Evolutionary conservation across 35 echinoderm and acorn worm genomes (phyloP), one percentile per base, ranked within the genome.

Genomic region (Apostichopus japonicus): DNA sequence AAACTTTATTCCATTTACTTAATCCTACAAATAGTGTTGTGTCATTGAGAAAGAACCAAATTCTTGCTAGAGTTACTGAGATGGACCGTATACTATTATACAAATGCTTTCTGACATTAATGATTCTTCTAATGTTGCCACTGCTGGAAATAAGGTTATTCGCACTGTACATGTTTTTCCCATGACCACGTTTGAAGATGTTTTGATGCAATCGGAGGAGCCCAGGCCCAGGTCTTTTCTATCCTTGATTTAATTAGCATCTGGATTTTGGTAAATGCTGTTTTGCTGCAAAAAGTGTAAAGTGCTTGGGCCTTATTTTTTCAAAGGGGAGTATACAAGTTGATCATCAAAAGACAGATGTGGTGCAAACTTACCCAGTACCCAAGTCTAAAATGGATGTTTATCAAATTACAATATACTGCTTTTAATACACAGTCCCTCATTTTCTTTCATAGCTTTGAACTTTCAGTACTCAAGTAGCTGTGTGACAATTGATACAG

Each of bases 141-240:
- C 65, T 51, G 72, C 52, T 90, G 21, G 25, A 44, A 76, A 22
- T 90, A 44, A 44, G 33, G 33, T 44, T 44, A 10, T 24, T 72
- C 33, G 33, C 33, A 44, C 33, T 17, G 53, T 82, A 11, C 44
- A 27, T 33, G 19, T 82, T 78, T 93, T 93, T 63, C 52, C 52
- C 56, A 52, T 94, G 8, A 87, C 93, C 1, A 55, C 87, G 52
- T 23, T 87, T n/a, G 93, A 94, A 24, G 87, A 94, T 77, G 87
- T 91, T 79, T 82, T 90, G 87, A 94, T 57, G 55, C 87, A 51
- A 90, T 94, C 23, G 79, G 93, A 27, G 86, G 90, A 65, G 59
- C 87, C 23, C 53, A 94, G 16, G 87, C 87, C n/a, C 62, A 62
- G 73, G 67, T 90, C 14, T 90, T 90, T 72, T 72, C 93, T 1